Base-by-base conservation (phyloP, 2,113 vertebrate species). In the Prietella phreatophila region DNA sequence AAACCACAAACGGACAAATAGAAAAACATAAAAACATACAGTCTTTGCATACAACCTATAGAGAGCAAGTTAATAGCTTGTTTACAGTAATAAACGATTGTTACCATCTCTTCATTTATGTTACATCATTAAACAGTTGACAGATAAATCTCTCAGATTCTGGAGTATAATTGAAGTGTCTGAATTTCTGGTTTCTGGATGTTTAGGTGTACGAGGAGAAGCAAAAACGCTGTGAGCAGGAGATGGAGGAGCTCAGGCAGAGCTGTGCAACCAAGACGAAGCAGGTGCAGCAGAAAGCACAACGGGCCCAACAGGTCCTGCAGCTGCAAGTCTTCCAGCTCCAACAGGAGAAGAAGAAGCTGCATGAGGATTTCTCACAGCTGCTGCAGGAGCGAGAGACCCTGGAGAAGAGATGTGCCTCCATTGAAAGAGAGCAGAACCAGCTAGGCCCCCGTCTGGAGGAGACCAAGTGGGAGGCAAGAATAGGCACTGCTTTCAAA, bases 381-480 rank as follows among this genome's bases (percentile, higher is more conserved):
- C 94, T 99, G 92, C 95, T 99, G 88, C 97, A 99, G 93, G 97
- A 99, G 91, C 95, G 97, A 0, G 98, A 99, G 88, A 94, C 95
- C 20, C 95, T 99, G 91, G 98, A 99, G 83, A 96, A 93, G 36
- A 96, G 96, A 78, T 99, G 97, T 0, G 97, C 97, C 86, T 95
- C 96, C 86, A 97, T 99, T 27, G 97, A 99, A 92, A 96, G 96
- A 1, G 97, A 99, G 89, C 98, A 97, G 91, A 98, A 95, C 0
- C 97, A 99, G 93, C 94, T 99, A 3, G 98, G 97, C 3, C 98
- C 98, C 0, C 95, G 97, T 25, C 95, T 99, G 19, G 98, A 99
- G 92, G 98, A 99, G 94, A 99, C 98, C 88, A 98, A 99, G 91
- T 99, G 98, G 98, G 98, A 99, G 97, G 98, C 99, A 89, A 84